Base-by-base conservation (phyloP, 2,888 invertebrate species). In the Agrochola lychnidis region DNA sequence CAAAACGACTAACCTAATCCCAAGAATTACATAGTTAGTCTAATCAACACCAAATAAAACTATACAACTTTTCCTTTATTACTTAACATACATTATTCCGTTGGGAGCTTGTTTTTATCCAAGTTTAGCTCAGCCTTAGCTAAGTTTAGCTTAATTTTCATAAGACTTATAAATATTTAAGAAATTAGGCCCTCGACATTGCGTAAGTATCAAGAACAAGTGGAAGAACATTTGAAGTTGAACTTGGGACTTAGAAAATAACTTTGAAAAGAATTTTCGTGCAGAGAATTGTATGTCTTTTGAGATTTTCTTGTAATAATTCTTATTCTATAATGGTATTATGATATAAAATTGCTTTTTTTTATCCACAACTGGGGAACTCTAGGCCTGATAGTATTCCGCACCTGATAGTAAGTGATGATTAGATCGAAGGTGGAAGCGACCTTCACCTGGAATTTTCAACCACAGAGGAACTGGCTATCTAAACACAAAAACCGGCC, bases 1-100 rank as follows among this genome's bases (percentile, higher is more conserved):
- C 22, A n/a, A 70, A 2, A 45, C 14, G 6, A 57, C 57, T 62
- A 14, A 14, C 14, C 14, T 4, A 22, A 45, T 45, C 30, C 16
- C 10, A 45, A 64, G 6, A 66, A 36, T 14, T 10, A 56, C 25
- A 53, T 4, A 16, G 5, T 59, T n/a, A 51, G 19, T 51, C 42
- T n/a, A 53, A 73, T 69, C 36, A 64, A 56, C 19, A 45, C 10
- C n/a, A 73, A 36, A 56, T 45, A 25, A 59, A 69, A 69, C 57
- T 63, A 63, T 16, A 12, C 2, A 56, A 57, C 2, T 62, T 67
- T 63, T 14, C 7, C 14, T 72, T 79, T 57, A 68, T 79, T 45
- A 57, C 22, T 45, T 16, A 36, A 19, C 36, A n/a, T 2, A 45
- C 16, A 16, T 16, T 25, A 79, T 67, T 61, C 16, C 57, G 19